A percentile compares a stretch with the other conserved stretches of the same genome.
phyloP scores from a whole-genome alignment of 2,888 invertebrate genomes.

The Eristalis tenax region DNA sequence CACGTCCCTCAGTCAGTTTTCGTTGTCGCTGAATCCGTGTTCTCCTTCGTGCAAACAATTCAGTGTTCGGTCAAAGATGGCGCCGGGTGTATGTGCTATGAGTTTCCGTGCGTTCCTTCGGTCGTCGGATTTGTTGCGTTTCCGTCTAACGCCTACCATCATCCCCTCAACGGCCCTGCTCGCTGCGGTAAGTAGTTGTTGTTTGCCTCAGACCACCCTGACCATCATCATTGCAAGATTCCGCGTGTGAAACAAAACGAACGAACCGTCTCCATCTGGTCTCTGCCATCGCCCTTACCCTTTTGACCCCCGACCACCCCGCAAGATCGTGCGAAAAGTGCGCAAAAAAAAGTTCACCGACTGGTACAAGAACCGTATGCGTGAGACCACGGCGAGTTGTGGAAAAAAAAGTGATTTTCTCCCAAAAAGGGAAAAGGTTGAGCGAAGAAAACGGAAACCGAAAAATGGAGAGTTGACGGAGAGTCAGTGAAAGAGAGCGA shows the following conservation, averaged over 20 bases:
- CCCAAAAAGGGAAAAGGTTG: conserved; percentile 10
- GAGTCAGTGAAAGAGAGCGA: not conserved
- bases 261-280: not conserved
- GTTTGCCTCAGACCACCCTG: conserved; percentile 6
- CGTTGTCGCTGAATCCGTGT: conserved; percentile 49
- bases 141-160: conserved; percentile 76
- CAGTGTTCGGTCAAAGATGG: conserved; percentile 81
- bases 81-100: conserved; percentile 85
- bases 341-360: not conserved
- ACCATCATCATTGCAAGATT: not conserved
- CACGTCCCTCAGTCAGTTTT: conserved; percentile 53
- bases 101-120: conserved; percentile 84
- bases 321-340: not conserved
- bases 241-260: not conserved
- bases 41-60: conserved; percentile 46
- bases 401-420: conserved; percentile 14
- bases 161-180: conserved; percentile 38
- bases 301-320: not conserved
- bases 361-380: conserved; percentile 23
- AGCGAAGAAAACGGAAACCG: conserved; percentile 19
- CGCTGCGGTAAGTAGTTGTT: conserved; percentile 61
- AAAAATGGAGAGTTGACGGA: conserved; percentile 13
- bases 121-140: conserved; percentile 83
- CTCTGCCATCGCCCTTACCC: not conserved
- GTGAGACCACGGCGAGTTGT: conserved; percentile 10